A percentile compares a stretch with the other conserved stretches of the same genome.
Evolutionary conservation across 2,888 invertebrate genomes (phyloP).

Genomic region (Cheiracanthium punctorium): DNA sequence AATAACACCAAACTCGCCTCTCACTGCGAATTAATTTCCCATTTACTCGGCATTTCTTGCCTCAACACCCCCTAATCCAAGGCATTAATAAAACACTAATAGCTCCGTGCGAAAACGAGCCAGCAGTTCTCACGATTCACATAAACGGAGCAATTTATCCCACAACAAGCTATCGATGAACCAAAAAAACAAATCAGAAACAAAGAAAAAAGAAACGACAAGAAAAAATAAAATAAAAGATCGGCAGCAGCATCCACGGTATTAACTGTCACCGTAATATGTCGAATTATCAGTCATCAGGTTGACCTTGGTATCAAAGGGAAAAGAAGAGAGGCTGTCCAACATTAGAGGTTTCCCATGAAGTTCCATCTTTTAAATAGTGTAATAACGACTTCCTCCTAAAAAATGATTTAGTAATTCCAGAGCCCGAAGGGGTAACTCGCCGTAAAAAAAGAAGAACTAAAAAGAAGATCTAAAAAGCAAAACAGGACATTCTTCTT

Average conservation of each 20-base stretch:
- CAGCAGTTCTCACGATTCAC: background rate
- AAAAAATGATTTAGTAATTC: constrained; percentile 12
- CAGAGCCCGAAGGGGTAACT: background rate
- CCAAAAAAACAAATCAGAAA: background rate
- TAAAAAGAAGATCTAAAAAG: no score
- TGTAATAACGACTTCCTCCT: constrained; percentile 2
- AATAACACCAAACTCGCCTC: no score
- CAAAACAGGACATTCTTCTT: background rate
- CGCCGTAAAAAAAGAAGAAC: no score
- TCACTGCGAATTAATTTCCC: no score
- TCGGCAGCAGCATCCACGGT: background rate
- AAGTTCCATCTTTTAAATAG: background rate
- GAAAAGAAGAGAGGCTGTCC: background rate
- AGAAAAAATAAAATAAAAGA: no score
- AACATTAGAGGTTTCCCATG: background rate
- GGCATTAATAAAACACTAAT: background rate
- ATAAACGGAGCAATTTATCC: constrained; percentile 5
- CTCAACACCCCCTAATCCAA: background rate
- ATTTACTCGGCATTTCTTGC: no score
- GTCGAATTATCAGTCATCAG: constrained; percentile 15
- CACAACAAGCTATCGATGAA: constrained; percentile 4
- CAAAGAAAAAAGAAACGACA: background rate
- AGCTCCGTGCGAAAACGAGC: background rate
- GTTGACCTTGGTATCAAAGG: background rate
- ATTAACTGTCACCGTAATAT: constrained; percentile 15